Conservation (phyloP, 2,888 invertebrate genomes). For the Zhuqinia jingwanae region DNA sequence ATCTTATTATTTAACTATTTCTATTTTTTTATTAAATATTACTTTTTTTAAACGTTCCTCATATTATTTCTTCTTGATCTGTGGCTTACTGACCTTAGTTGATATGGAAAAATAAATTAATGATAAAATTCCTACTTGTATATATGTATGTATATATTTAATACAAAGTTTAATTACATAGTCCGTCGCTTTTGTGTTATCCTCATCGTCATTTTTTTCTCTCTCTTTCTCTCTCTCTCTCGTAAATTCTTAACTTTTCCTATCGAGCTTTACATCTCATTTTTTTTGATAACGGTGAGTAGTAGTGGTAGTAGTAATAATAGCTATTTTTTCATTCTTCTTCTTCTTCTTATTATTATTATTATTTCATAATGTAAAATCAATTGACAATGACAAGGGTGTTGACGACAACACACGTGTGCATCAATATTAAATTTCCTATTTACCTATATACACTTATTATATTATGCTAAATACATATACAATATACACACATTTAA, state of each 20-base stretch:
- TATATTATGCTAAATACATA: no score
- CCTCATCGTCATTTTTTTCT: no score
- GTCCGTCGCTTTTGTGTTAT: neutral
- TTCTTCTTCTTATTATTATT: neutral
- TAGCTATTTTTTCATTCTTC: no score
- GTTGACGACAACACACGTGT: neutral
- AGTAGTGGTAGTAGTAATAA: no score
- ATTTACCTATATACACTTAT: no score
- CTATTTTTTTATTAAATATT: no score
- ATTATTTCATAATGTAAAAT: neutral
- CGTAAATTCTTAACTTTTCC: no score
- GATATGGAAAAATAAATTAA: conserved; percentile 74
- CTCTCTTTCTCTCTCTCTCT: no score
- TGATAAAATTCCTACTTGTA: conserved; percentile 31
- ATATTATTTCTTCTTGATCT: conserved; percentile 4
- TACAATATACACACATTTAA: no score
- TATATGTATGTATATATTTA: neutral
- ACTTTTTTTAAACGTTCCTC: conserved; percentile 23
- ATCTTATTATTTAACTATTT: neutral
- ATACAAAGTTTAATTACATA: conserved; percentile 9
- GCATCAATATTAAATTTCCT: neutral
- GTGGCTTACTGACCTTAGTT: conserved; percentile 69
- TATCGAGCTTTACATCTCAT: no score
- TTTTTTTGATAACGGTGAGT: no score
- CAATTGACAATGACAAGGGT: conserved; percentile 14